These are phyloP conservation scores for Agrotis segetum DNA, from an alignment of 2,888 invertebrate genomes.

Conservation along the genomic window DNA sequence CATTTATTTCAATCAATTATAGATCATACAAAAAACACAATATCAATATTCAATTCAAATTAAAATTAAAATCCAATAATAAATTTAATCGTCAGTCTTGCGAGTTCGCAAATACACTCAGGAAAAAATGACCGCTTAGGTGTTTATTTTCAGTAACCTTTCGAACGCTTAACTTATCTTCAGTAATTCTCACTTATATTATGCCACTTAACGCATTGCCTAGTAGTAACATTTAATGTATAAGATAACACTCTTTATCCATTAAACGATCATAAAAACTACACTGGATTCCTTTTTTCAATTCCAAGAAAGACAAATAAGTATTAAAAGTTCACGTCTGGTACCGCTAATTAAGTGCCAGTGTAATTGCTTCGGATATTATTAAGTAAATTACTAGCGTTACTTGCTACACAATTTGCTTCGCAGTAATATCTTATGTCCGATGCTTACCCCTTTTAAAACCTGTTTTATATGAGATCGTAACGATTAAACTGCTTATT, in stretches of 20 bases:
- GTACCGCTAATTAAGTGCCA: conserved; percentile 61
- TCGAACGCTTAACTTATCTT: background rate
- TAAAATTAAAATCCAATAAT: no score
- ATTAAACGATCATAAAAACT: conserved; percentile 20
- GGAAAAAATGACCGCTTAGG: background rate
- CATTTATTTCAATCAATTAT: no score
- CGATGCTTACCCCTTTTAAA: conserved; percentile 52
- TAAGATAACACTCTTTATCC: conserved; percentile 16
- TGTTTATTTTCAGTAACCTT: no score
- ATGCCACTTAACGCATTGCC: background rate
- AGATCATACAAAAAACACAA: no score
- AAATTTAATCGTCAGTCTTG: background rate
- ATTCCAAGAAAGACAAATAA: conserved; percentile 51
- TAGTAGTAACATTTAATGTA: conserved; percentile 4
- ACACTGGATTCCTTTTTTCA: conserved; percentile 26
- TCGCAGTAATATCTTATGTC: conserved; percentile 25
- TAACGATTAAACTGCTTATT: conserved; percentile 38
- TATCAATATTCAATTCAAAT: no score
- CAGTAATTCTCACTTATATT: conserved; percentile 12
- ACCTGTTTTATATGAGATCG: conserved; percentile 55
- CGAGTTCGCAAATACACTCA: no score
- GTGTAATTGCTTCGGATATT: conserved; percentile 54
- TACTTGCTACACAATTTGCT: conserved; percentile 51
- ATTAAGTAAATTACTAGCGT: conserved; percentile 60
- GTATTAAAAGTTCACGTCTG: conserved; percentile 53